These are phyloP conservation scores for Podocnemis expansa DNA, from an alignment of 2,113 vertebrate genomes.

Conservation along the genomic window DNA sequence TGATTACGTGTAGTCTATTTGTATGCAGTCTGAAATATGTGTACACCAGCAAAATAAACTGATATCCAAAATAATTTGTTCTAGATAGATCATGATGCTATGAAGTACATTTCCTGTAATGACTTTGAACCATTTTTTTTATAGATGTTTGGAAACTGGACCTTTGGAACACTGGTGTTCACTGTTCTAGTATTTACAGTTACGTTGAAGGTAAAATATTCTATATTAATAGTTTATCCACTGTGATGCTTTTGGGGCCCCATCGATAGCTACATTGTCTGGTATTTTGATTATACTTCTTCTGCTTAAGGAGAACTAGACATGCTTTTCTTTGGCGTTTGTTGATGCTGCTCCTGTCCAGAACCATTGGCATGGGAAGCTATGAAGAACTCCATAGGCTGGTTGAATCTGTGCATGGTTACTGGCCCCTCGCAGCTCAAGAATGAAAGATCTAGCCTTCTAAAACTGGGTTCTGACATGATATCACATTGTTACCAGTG, in stretches of 20 bases:
- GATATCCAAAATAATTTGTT: neutral
- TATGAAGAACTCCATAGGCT: neutral
- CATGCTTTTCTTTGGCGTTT: neutral
- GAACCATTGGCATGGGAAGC: neutral
- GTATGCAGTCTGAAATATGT: neutral
- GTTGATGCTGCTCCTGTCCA: neutral
- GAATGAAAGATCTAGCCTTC: neutral
- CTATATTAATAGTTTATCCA: neutral
- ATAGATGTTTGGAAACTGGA: conserved; percentile 98
- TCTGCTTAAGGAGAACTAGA: neutral
- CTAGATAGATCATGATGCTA: neutral
- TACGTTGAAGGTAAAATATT: conserved; percentile 89
- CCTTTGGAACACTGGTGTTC: conserved; percentile 95
- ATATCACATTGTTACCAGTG: neutral
- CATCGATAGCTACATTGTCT: neutral
- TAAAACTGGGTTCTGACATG: neutral
- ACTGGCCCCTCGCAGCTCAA: neutral
- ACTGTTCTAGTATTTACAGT: conserved; percentile 95
- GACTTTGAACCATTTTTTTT: conserved; percentile 31
- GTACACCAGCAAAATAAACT: neutral
- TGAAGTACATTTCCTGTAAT: neutral
- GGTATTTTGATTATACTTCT: neutral
- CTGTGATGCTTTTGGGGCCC: neutral
- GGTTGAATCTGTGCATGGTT: neutral
- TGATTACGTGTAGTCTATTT: neutral